Evolutionary conservation across 2,113 vertebrate genomes (phyloP), one percentile per base, ranked within the genome.

Genomic region (Nymphicus hollandicus): DNA sequence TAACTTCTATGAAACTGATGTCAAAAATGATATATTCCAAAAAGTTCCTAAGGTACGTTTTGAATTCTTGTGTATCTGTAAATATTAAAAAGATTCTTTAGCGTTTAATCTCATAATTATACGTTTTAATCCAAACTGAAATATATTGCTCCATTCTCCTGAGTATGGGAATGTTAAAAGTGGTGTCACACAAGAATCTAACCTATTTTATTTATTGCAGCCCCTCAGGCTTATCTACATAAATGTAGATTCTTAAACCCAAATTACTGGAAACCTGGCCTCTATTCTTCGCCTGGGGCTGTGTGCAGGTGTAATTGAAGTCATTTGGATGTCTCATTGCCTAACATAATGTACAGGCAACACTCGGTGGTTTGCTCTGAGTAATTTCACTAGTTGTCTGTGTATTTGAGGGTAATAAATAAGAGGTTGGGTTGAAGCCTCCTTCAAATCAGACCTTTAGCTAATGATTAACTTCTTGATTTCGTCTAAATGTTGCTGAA

Each of bases 281-380:
- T 87, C 65, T 66, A 4, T 89, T 71, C 82, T 61, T n/a, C 20
- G 78, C 95, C 87, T 41, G 55, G 35, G 65, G 91, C 89, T 81
- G 55, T 16, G 44, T 89, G 89, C 79, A 93, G 93, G 82, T 90
- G 79, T 58, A 66, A 89, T 91, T 94, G 73, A 93, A 95, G 61
- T 68, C 5, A 33, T 92, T 84, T 78, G 65, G 89, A 43, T 70
- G 83, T 73, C 89, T 92, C 68, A 5, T 47, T 70, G 50, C 77
- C 76, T 64, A 24, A 8, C 71, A 31, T 39, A 71, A 86, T 27
- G n/a, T 60, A 58, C 0, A 0, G 63, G 60, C 65, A 79, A 16
- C 9, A 1, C 17, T 53, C 1, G 1, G 50, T 28, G 35, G 4
- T 69, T 96, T 61, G 44, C 52, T 81, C n/a, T 49, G 70, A 86